Conservation (phyloP, 2,797 vertebrate genomes). For the Acrocephalus scirpaceus region DNA sequence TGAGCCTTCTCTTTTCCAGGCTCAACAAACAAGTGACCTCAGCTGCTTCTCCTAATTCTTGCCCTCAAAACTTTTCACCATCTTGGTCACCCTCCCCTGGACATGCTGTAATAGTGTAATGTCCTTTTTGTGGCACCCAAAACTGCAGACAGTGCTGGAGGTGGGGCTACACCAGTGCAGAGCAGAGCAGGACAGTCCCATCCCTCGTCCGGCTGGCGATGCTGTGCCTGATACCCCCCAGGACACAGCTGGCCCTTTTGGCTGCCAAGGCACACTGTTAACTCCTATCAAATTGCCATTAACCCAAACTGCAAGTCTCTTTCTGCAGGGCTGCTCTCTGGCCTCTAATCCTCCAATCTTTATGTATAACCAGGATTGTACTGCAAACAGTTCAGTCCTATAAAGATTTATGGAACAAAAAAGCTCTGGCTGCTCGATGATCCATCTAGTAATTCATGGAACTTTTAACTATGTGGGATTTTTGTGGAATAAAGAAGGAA, state of each 20-base stretch:
- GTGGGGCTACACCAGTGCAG: not conserved
- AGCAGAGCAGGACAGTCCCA: not conserved
- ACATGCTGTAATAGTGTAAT: not conserved
- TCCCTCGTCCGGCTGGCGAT: accelerated
- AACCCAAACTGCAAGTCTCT: not conserved
- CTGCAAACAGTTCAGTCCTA: not conserved
- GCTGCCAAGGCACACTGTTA: not conserved
- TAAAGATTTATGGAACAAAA: slow-evolving; percentile 31
- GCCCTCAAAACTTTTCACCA: not conserved
- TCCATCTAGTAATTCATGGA: not conserved
- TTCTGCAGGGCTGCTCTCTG: not conserved
- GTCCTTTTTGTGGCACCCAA: not conserved
- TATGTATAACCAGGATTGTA: not conserved
- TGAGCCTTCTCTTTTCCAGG: not conserved
- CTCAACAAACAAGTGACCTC: not conserved
- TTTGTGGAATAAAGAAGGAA: not conserved
- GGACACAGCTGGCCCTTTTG: not conserved
- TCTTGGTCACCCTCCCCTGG: not conserved
- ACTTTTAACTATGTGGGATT: not conserved
- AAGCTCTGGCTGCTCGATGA: not conserved
- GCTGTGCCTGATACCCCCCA: not conserved
- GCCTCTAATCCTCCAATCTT: not conserved
- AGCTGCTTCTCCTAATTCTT: not conserved
- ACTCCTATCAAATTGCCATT: not conserved
- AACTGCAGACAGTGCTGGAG: not conserved